phyloP scores from a whole-genome alignment of 2,888 invertebrate species.

The Rosalia funebris region DNA sequence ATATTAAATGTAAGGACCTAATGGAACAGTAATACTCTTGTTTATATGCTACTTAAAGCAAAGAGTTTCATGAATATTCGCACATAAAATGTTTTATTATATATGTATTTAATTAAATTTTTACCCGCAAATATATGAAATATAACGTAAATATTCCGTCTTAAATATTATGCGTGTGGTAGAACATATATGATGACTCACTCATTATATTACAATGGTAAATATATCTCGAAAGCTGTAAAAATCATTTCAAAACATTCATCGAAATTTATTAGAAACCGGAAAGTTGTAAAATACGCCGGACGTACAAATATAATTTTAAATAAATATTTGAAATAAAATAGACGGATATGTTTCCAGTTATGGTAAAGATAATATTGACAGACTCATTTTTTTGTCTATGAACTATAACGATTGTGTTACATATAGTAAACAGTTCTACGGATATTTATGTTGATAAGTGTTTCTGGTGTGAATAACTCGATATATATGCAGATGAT shows the following conservation, averaged over 20 bases:
- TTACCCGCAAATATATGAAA: too few species aligned
- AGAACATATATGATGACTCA: too few species aligned
- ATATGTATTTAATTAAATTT: too few species aligned
- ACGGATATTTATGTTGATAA: slow-evolving; percentile 17
- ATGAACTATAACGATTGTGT: slow-evolving; percentile 19
- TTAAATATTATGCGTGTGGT: too few species aligned
- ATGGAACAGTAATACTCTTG: too few species aligned
- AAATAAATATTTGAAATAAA: slow-evolving; percentile 49
- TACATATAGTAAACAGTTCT: slow-evolving; percentile 11
- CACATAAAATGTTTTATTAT: too few species aligned
- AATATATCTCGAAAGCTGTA: background rate
- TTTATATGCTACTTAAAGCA: too few species aligned
- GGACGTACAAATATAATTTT: slow-evolving; percentile 41
- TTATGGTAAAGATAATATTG: slow-evolving; percentile 46
- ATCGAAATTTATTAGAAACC: slow-evolving; percentile 26
- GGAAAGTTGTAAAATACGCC: slow-evolving; percentile 42
- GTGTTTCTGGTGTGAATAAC: slow-evolving; percentile 7
- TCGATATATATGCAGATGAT: too few species aligned
- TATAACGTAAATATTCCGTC: too few species aligned
- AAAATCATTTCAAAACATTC: slow-evolving; percentile 12
- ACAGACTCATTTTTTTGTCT: slow-evolving; percentile 35
- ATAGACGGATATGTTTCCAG: slow-evolving; percentile 49
- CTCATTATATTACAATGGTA: too few species aligned
- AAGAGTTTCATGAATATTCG: too few species aligned
- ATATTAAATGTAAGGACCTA: too few species aligned